A percentile compares a stretch with the other conserved stretches of the same genome.
Conservation (phyloP, 2,888 invertebrate genomes). For the Tetragonula carbonaria region DNA sequence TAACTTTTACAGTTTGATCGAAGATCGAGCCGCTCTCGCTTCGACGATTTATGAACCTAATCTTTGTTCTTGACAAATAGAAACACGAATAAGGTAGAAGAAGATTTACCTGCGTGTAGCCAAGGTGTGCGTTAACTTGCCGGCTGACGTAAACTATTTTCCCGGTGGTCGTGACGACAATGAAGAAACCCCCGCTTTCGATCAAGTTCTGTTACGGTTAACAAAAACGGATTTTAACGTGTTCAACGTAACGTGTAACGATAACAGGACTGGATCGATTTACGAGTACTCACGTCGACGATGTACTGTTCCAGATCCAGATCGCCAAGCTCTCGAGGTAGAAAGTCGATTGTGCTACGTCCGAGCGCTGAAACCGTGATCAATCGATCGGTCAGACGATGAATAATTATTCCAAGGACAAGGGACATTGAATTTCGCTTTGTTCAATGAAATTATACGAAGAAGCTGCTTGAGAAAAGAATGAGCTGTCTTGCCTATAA, state of each 20-base stretch:
- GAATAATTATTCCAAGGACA: not conserved
- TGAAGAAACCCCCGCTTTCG: slow-evolving; percentile 90
- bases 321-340: slow-evolving; percentile 75
- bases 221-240: slow-evolving; percentile 43
- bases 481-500: too few species aligned
- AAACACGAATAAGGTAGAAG: not conserved
- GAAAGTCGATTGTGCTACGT: slow-evolving; percentile 69
- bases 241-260: slow-evolving; percentile 12
- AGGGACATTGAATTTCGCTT: too few species aligned
- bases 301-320: slow-evolving; percentile 82
- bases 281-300: slow-evolving; percentile 81
- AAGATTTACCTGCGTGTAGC: slow-evolving; percentile 90
- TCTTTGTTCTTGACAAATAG: too few species aligned
- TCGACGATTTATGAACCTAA: too few species aligned
- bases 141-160: slow-evolving; percentile 94
- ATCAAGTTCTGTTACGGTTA: slow-evolving; percentile 70
- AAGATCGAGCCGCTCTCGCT: too few species aligned
- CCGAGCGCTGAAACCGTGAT: slow-evolving; percentile 75
- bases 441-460: too few species aligned
- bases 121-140: slow-evolving; percentile 93
- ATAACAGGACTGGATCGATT: slow-evolving; percentile 34
- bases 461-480: too few species aligned
- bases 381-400: not conserved
- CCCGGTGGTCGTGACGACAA: slow-evolving; percentile 92
- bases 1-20: too few species aligned